Evolutionary conservation across 2,113 vertebrate species (phyloP), one percentile per base, ranked within the genome.

Genomic region (Meles meles): DNA sequence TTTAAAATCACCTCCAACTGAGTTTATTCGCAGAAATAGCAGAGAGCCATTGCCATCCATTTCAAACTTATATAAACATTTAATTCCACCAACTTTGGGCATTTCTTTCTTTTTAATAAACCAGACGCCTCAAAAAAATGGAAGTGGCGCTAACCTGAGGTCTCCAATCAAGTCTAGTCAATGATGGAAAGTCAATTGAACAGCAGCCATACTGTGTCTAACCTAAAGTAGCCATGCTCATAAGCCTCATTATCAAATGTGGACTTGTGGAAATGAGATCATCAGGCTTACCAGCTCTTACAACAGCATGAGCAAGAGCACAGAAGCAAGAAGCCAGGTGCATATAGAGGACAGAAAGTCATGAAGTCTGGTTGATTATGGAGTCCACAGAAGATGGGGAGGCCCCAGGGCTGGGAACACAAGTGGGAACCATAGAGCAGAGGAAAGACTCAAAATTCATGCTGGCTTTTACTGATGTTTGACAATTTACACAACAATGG

Each of bases 101-200:
- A 23, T 82, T 52, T 93, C 85, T 77, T 52, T 90, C 85, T 92
- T 84, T 82, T 87, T 34, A 79, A 57, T 49, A 71, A 31, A n/a
- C 15, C 27, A 49, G 34, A 5, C 49, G 1, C 17, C 25, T 85
- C 71, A 47, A 90, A 86, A 82, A 82, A 20, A 27, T 4, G 4
- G 57, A 81, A 87, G 71, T 83, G 81, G 34, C 47, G 63, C 13
- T 34, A 49, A 29, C 13, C 27, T 14, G 17, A 14, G 15, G 37
- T 87, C 86, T 61, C 59, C 39, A 31, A 21, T 20, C 69, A 57
- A 39, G 17, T 20, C 13, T n/a, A 86, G 49, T 7, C 47, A n/a
- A n/a, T n/a, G n/a, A n/a, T 6, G 20, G 49, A 55, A 39, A 76
- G 67, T 20, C 44, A 15, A 57, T 34, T n/a, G 27, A 37, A 47